Conservation (phyloP, 1,140 invertebrate species). For the Euwallacea fornicatus region DNA sequence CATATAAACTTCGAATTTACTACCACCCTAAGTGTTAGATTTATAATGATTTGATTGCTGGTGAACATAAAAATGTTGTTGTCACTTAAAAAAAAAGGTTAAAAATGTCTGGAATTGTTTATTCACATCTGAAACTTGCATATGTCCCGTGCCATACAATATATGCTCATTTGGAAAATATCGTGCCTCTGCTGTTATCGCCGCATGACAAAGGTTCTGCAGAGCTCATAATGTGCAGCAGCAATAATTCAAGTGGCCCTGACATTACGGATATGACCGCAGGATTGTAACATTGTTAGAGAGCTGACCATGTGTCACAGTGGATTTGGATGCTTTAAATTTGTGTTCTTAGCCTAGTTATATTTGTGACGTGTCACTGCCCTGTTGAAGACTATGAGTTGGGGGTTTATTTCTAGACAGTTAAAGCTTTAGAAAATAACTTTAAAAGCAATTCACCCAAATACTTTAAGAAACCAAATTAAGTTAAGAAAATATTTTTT, state of each 20-base stretch:
- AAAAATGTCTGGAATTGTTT: neutral
- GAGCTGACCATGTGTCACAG: conserved; percentile 13
- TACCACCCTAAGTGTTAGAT: conserved; percentile 11
- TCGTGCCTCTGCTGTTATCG: neutral
- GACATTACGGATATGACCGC: conserved; percentile 7
- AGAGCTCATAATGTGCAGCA: conserved; percentile 17
- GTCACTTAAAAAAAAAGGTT: neutral
- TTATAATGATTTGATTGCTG: conserved; percentile 9
- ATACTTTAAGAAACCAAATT: too few relatives aligned
- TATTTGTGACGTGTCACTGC: neutral
- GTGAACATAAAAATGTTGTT: neutral
- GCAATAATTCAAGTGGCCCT: conserved; percentile 28
- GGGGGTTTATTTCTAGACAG: too few relatives aligned
- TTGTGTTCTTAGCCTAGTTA: neutral
- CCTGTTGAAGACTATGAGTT: neutral
- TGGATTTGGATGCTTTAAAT: conserved; percentile 9
- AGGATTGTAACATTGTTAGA: conserved; percentile 10
- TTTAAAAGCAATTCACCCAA: too few relatives aligned
- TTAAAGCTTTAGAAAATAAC: too few relatives aligned
- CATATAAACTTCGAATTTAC: conserved; percentile 19
- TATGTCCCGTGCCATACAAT: neutral
- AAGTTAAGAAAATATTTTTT: too few relatives aligned
- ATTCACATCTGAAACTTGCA: neutral
- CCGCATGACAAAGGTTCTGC: conserved; percentile 26
- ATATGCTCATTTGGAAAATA: conserved; percentile 18